Evolutionary conservation across 2,888 invertebrate genomes (phyloP).

Genomic region (Lasioglossum morio): DNA sequence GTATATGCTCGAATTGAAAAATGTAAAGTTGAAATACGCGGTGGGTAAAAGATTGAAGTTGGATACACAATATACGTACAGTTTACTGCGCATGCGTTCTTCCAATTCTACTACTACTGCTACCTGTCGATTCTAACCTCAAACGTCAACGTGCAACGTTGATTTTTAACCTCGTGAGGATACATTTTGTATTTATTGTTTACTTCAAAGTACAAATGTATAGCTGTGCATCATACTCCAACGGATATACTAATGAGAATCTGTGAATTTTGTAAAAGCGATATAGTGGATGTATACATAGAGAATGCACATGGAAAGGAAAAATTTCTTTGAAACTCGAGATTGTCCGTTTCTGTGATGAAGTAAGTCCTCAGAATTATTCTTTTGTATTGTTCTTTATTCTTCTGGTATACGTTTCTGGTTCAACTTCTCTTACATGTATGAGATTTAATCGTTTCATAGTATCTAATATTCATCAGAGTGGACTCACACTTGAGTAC

Average conservation of each 20-base stretch:
- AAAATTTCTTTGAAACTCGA: slow-evolving; percentile 53
- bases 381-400: slow-evolving; percentile 30
- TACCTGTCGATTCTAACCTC: slow-evolving; percentile 82
- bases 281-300: slow-evolving; percentile 47
- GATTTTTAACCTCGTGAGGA: slow-evolving; percentile 64
- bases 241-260: slow-evolving; percentile 22
- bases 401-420: background rate
- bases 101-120: slow-evolving; percentile 64
- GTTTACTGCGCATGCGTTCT: slow-evolving; percentile 67
- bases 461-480: background rate
- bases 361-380: slow-evolving; percentile 67
- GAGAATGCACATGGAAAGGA: slow-evolving; percentile 41
- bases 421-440: background rate
- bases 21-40: slow-evolving; percentile 48
- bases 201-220: slow-evolving; percentile 8
- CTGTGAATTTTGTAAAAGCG: slow-evolving; percentile 18
- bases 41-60: slow-evolving; percentile 35
- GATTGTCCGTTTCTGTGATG: slow-evolving; percentile 62
- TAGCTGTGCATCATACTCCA: slow-evolving; percentile 18
- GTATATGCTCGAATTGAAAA: background rate
- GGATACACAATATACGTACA: slow-evolving; percentile 46
- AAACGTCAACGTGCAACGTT: slow-evolving; percentile 77
- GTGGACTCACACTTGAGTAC: background rate
- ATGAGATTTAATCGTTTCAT: too few species aligned
- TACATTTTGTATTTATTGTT: slow-evolving; percentile 41